A percentile compares a stretch with the other conserved stretches of the same genome.
These are phyloP conservation scores for Neoascia interrupta DNA, from an alignment of 2,888 invertebrate genomes.

Conservation along the genomic window DNA sequence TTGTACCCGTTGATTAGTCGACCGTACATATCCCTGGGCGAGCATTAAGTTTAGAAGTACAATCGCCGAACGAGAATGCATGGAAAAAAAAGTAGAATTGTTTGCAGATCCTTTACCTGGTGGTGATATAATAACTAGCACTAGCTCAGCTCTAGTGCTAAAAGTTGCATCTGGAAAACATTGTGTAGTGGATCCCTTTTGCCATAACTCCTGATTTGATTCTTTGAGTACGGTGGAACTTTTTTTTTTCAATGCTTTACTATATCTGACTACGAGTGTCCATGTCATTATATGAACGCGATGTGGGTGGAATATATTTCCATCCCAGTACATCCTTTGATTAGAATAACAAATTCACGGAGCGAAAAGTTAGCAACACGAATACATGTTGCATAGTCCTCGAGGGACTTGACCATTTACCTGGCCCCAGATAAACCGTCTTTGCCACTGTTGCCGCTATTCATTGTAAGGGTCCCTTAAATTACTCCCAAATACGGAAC, in stretches of 20 bases:
- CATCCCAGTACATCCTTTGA: constrained; percentile 42
- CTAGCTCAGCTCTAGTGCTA: constrained; percentile 32
- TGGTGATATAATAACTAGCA: constrained; percentile 64
- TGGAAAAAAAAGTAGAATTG: constrained; percentile 4
- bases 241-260: constrained; percentile 13
- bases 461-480: too few species aligned
- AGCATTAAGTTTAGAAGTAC: constrained; percentile 67
- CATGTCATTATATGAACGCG: constrained; percentile 3
- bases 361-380: constrained; percentile 16
- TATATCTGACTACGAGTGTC: constrained; percentile 1
- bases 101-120: constrained; percentile 49
- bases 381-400: constrained; percentile 8
- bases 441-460: too few species aligned
- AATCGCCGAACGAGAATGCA: constrained; percentile 33
- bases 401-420: constrained; percentile 7
- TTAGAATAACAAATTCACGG: constrained; percentile 46
- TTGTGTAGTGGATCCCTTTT: constrained; percentile 36
- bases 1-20: constrained; percentile 69
- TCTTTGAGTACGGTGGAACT: constrained; percentile 30
- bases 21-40: constrained; percentile 65
- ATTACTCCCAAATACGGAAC: too few species aligned
- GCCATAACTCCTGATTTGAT: constrained; percentile 65
- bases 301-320: constrained; percentile 42
- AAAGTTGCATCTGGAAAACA: constrained; percentile 41
- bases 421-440: too few species aligned